phyloP scores from a whole-genome alignment of 1,140 invertebrate genomes.

The Cydia strobilella region DNA sequence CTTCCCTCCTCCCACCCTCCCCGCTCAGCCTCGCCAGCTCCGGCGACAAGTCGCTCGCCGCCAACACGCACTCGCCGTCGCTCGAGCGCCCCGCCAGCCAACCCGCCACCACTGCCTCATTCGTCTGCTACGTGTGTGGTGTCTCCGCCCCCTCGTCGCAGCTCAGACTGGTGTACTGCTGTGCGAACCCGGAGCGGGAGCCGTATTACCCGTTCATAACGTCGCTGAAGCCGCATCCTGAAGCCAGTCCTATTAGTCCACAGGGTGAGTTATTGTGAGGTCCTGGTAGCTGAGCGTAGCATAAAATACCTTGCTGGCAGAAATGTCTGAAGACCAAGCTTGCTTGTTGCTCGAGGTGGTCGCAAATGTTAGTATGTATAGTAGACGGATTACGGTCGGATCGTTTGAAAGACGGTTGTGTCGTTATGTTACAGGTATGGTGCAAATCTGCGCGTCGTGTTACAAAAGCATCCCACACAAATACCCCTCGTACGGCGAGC shows the following conservation, averaged over 20 bases:
- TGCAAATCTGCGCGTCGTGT: constrained; percentile 92
- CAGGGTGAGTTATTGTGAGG: constrained; percentile 53
- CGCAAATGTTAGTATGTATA: too few relatives aligned
- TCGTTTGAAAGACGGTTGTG: too few relatives aligned
- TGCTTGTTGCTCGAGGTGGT: too few relatives aligned
- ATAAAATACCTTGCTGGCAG: background rate
- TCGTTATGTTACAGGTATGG: constrained; percentile 81
- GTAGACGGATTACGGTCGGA: too few relatives aligned
- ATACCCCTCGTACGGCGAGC: constrained; percentile 86
- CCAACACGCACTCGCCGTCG: constrained; percentile 66
- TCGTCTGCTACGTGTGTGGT: constrained; percentile 94
- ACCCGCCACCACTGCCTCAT: constrained; percentile 82
- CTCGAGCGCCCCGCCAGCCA: constrained; percentile 73
- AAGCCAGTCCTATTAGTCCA: constrained; percentile 89
- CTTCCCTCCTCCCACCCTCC: constrained; percentile 78
- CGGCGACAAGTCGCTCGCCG: constrained; percentile 64
- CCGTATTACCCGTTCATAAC: constrained; percentile 94
- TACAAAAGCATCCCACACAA: constrained; percentile 91
- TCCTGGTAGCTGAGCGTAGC: constrained; percentile 1
- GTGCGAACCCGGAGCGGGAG: constrained; percentile 90
- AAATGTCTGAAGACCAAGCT: too few relatives aligned
- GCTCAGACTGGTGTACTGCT: constrained; percentile 90
- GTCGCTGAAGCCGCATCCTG: constrained; percentile 87
- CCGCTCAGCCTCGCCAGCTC: constrained; percentile 69
- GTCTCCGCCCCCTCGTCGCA: constrained; percentile 87